These are phyloP conservation scores for Catharus fuscescens DNA, from an alignment of 2,113 vertebrate species.

Conservation along the genomic window DNA sequence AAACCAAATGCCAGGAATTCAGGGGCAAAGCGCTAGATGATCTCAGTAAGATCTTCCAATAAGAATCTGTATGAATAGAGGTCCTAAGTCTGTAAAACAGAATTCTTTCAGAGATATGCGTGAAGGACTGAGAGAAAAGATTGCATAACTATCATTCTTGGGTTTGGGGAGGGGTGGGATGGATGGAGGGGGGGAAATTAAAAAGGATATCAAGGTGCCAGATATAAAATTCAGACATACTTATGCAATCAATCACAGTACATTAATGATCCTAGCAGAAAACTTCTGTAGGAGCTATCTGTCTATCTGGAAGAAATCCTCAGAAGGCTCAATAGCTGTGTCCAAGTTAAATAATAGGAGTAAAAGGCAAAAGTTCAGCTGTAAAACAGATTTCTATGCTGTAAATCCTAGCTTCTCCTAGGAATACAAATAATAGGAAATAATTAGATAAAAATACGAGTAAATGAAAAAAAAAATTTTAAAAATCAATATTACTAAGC, in stretches of 20 bases:
- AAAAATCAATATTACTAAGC: neutral
- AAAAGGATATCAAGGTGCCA: neutral
- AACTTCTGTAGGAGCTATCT: neutral
- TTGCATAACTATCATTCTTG: neutral
- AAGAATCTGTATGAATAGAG: neutral
- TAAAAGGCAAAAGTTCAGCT: neutral
- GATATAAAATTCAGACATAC: neutral
- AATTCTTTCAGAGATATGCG: neutral
- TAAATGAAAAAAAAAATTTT: neutral
- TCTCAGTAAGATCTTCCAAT: neutral
- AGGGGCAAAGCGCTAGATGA: neutral
- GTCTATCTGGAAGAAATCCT: neutral
- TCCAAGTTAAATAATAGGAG: neutral
- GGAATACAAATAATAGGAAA: neutral
- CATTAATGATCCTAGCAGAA: neutral
- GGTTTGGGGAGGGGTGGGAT: neutral
- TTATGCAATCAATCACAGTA: neutral
- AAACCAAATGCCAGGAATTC: neutral
- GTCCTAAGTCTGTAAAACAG: neutral
- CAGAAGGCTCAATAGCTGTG: neutral
- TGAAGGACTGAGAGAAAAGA: neutral
- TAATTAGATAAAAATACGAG: neutral
- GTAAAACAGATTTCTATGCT: neutral
- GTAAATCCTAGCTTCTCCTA: neutral
- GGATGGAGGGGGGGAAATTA: accelerated